Conservation (phyloP, 2,888 invertebrate genomes). For the Congeria kusceri region DNA sequence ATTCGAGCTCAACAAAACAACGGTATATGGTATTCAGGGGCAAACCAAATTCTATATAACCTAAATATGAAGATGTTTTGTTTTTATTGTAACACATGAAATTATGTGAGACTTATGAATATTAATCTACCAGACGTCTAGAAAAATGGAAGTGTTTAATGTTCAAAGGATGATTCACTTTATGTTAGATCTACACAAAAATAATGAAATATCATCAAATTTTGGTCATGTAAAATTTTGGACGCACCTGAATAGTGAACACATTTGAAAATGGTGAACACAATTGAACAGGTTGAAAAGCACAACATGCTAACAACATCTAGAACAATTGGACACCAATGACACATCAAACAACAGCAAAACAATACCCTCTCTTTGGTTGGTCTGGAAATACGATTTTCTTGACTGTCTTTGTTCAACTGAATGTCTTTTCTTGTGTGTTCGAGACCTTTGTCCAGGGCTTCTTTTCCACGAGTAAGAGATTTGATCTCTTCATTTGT, state of each 20-base stretch:
- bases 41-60: too few relatives aligned
- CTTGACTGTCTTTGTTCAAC: slow-evolving; percentile 83
- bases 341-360: slow-evolving; percentile 15
- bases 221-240: neutral
- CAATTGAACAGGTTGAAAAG: neutral
- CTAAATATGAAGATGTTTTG: too few relatives aligned
- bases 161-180: too few relatives aligned
- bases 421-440: slow-evolving; percentile 84
- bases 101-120: too few relatives aligned
- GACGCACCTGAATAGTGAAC: neutral
- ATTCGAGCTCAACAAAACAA: too few relatives aligned
- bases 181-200: too few relatives aligned
- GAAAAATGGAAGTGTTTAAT: too few relatives aligned
- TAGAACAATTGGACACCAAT: neutral
- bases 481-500: slow-evolving; percentile 85
- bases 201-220: too few relatives aligned
- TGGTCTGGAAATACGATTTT: slow-evolving; percentile 80
- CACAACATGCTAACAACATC: neutral
- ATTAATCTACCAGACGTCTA: too few relatives aligned
- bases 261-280: neutral
- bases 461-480: slow-evolving; percentile 82
- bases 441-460: slow-evolving; percentile 83
- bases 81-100: too few relatives aligned
- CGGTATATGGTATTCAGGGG: too few relatives aligned
- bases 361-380: slow-evolving; percentile 81